These are phyloP conservation scores for Drosophila rhopaloa DNA, from an alignment of 1,140 invertebrate genomes.

Conservation along the genomic window DNA sequence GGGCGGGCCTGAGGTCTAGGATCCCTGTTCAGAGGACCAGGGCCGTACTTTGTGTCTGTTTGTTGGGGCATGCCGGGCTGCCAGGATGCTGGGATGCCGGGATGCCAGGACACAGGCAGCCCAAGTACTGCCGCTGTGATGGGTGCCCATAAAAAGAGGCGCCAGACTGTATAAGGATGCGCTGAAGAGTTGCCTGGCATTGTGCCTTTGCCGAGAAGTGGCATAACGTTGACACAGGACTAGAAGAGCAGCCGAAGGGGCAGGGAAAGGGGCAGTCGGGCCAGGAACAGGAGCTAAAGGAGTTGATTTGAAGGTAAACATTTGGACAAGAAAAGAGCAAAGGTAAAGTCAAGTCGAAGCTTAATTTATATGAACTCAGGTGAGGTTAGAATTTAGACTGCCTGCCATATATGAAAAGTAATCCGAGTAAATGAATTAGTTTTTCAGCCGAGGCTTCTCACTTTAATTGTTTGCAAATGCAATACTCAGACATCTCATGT, in stretches of 20 bases:
- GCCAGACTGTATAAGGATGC: conserved; percentile 75
- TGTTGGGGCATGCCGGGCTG: conserved; percentile 61
- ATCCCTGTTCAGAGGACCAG: conserved; percentile 55
- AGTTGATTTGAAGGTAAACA: conserved; percentile 79
- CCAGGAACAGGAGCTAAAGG: conserved; percentile 37
- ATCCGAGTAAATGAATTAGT: conserved; percentile 30
- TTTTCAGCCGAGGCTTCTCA: conserved; percentile 4
- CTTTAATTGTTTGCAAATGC: conserved; percentile 25
- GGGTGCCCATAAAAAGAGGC: conserved; percentile 74
- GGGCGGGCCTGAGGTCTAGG: conserved; percentile 34
- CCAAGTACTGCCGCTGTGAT: conserved; percentile 61
- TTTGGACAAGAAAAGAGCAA: conserved; percentile 69
- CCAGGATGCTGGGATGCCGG: conserved; percentile 1
- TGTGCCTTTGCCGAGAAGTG: conserved; percentile 73
- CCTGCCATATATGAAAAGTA: conserved; percentile 14
- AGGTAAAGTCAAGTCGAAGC: conserved; percentile 47
- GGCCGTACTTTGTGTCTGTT: conserved; percentile 64
- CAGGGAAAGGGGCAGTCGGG: conserved; percentile 1
- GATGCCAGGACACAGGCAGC: conserved; percentile 50
- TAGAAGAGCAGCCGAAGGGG: conserved; percentile 20
- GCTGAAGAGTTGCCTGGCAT: conserved; percentile 59
- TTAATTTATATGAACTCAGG: conserved; percentile 34
- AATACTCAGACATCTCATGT: conserved; percentile 4
- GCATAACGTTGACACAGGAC: conserved; percentile 75
- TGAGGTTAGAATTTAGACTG: conserved; percentile 14